A percentile compares a stretch with the other conserved stretches of the same genome.
Conservation (phyloP, 2,797 vertebrate species). For the Bradypodion pumilum region DNA sequence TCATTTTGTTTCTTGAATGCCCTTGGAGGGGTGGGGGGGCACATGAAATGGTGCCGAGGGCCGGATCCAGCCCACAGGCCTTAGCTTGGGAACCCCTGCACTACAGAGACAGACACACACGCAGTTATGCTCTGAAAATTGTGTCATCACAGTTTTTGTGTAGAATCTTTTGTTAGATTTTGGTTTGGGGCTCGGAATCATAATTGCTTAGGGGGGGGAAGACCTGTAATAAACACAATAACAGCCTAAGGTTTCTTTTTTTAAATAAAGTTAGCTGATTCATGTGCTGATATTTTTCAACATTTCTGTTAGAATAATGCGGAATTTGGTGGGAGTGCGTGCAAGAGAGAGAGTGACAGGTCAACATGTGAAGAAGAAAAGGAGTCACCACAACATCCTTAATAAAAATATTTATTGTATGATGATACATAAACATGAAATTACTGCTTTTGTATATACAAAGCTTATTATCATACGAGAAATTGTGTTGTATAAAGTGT, state of each 20-base stretch:
- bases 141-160: not conserved
- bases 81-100: too few relatives aligned
- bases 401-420: slow-evolving; percentile 30
- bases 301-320: too few relatives aligned
- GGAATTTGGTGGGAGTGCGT: too few relatives aligned
- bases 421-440: not conserved
- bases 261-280: not conserved
- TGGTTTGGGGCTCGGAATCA: not conserved
- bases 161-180: not conserved
- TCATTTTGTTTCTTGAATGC: too few relatives aligned
- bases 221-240: not conserved
- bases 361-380: not conserved
- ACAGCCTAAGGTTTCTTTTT: not conserved
- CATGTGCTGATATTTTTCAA: too few relatives aligned
- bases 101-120: not conserved
- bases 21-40: too few relatives aligned
- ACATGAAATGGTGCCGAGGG: too few relatives aligned
- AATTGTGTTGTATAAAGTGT: not conserved
- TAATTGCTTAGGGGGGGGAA: too few relatives aligned
- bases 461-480: not conserved
- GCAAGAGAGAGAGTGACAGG: too few relatives aligned
- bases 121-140: not conserved
- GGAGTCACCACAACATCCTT: not conserved
- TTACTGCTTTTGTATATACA: not conserved
- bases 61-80: too few relatives aligned